Evolutionary conservation across 2,797 vertebrate genomes (phyloP), one percentile per base, ranked within the genome.

Genomic region (Spea hammondii): DNA sequence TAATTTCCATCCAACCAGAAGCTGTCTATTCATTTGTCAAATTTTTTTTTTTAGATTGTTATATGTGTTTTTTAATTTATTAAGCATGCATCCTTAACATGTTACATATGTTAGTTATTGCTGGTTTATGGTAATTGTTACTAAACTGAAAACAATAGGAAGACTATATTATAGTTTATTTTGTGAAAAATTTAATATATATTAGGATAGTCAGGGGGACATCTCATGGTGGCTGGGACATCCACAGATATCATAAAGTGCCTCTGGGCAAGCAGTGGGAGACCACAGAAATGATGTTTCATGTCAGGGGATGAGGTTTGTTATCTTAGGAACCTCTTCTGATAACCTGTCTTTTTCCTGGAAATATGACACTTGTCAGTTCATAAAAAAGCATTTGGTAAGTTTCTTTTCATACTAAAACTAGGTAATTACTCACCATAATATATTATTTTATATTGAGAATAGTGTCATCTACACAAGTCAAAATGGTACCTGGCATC

Each of bases 181-280:
- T 32, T 62, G 14, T 32, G 59, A 62, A 32, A 4, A 62, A 44
- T 17, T 7, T 5, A 62, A 3, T 17, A 62, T 17, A 62, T 17
- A 17, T 3, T 62, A 62, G n/a, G 59, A 17, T n/a, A 6, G 32
- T 62, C 10, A 12, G n/a, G 59, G 12, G 59, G 32, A 62, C 59
- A 5, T 62, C 59, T 62, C 10, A 62, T 32, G n/a, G n/a, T 62
- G 14, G n/a, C 59, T 62, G 59, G 5, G n/a, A 6, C 59, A 62
- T 17, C 59, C 14, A 62, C 32, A 17, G 59, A 62, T 62, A 32
- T 62, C n/a, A 14, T 32, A 32, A 62, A 62, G 32, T 62, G 59
- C 59, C 59, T 62, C n/a, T 62, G 59, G 59, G n/a, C 10, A 62
- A 62, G n/a, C 59, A 62, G 59, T 62, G 59, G 59, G 59, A 62